These are phyloP conservation scores for Stegostoma tigrinum DNA, from an alignment of 2,113 vertebrate species.

Conservation along the genomic window DNA sequence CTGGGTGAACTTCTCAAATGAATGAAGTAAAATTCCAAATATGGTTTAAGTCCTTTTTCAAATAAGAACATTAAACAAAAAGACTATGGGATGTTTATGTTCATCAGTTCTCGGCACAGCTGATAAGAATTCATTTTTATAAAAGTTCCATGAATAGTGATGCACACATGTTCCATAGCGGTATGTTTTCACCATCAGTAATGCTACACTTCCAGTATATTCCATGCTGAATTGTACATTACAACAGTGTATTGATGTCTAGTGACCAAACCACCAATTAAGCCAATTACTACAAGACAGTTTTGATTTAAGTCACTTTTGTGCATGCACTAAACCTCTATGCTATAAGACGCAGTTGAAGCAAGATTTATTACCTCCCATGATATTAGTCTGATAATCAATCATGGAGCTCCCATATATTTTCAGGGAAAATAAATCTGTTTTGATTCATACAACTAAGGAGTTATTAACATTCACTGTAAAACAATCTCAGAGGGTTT, in stretches of 20 bases:
- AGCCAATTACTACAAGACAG: neutral
- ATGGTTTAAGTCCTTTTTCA: neutral
- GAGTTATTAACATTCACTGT: neutral
- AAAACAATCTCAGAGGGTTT: neutral
- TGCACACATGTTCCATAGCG: neutral
- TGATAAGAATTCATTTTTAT: neutral
- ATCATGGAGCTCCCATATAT: neutral
- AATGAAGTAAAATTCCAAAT: neutral
- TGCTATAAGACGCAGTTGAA: neutral
- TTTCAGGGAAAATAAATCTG: neutral
- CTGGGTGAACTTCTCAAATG: neutral
- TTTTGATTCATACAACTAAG: neutral
- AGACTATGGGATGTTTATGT: neutral
- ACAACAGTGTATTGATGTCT: neutral
- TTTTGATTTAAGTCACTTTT: neutral
- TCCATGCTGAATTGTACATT: neutral
- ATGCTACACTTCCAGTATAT: neutral
- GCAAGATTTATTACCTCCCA: slow-evolving; percentile 1
- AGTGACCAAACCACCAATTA: neutral
- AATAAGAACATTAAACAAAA: neutral
- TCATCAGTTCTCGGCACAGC: neutral
- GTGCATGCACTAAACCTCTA: neutral
- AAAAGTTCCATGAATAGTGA: neutral
- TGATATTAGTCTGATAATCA: neutral
- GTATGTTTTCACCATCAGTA: neutral